These are phyloP conservation scores for Polypterus senegalus DNA, from an alignment of 2,113 vertebrate genomes.

Conservation along the genomic window DNA sequence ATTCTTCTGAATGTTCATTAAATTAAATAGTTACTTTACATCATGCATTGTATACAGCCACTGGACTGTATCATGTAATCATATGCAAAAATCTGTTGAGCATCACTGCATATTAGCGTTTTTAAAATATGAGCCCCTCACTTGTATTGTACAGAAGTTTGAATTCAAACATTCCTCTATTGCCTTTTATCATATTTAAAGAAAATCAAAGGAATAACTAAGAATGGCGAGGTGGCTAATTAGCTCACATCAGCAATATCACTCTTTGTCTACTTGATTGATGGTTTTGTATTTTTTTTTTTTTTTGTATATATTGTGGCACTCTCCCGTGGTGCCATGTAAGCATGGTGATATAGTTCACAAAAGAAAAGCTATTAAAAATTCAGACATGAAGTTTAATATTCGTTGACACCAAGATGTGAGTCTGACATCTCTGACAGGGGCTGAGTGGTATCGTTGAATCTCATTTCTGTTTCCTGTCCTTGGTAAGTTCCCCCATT, in stretches of 20 bases:
- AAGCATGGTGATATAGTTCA: constrained; percentile 65
- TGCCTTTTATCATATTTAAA: constrained; percentile 71
- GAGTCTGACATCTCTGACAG: constrained; percentile 39
- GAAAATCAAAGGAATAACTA: constrained; percentile 41
- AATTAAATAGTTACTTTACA: constrained; percentile 81
- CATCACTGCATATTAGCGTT: constrained; percentile 75
- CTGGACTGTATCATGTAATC: constrained; percentile 85
- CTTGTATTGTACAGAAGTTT: constrained; percentile 65
- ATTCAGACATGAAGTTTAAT: constrained; percentile 42
- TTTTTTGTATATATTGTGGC: constrained; percentile 50
- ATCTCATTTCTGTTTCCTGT: constrained; percentile 55
- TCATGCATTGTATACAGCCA: constrained; percentile 67
- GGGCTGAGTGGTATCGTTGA: constrained; percentile 28
- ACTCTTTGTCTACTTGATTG: constrained; percentile 67
- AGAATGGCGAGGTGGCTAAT: constrained; percentile 52
- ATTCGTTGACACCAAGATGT: constrained; percentile 34
- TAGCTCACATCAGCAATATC: constrained; percentile 71
- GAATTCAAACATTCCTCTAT: constrained; percentile 90
- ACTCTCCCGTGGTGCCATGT: constrained; percentile 33
- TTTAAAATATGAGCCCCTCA: constrained; percentile 73
- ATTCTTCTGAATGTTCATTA: constrained; percentile 98
- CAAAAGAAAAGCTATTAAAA: constrained; percentile 20
- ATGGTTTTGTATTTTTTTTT: constrained; percentile 52
- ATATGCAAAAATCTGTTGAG: constrained; percentile 88
- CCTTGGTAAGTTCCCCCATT: constrained; percentile 35